phyloP scores from a whole-genome alignment of 2,113 vertebrate genomes.

The Hydropotes inermis region DNA sequence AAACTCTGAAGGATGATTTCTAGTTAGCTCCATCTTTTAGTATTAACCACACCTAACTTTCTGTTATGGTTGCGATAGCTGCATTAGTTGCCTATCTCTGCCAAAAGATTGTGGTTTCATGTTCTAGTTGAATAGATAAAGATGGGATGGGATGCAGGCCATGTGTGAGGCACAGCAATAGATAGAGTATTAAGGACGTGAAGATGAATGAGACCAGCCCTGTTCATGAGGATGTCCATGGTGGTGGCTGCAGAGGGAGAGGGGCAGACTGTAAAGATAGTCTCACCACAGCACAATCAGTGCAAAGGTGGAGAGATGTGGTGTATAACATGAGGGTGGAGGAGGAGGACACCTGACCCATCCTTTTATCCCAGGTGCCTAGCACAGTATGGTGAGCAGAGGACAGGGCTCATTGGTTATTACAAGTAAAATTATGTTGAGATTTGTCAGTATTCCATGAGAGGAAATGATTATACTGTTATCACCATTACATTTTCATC shows the following conservation, averaged over 20 bases:
- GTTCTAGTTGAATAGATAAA: neutral
- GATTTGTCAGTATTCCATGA: neutral
- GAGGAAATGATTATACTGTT: neutral
- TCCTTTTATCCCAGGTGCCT: neutral
- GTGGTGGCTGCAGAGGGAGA: neutral
- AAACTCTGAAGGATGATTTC: neutral
- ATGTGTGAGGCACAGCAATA: neutral
- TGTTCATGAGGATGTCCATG: neutral
- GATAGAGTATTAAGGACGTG: neutral
- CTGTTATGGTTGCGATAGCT: neutral
- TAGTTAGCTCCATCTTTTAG: neutral
- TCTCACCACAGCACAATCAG: neutral
- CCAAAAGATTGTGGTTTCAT: neutral
- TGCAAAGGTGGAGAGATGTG: neutral
- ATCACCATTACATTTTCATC: neutral
- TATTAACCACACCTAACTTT: neutral
- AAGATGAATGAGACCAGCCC: neutral
- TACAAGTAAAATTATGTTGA: neutral
- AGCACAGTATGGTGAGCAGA: neutral
- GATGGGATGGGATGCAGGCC: neutral
- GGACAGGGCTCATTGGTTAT: neutral
- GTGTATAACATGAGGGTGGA: accelerated
- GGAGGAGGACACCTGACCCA: neutral
- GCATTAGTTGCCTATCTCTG: neutral
- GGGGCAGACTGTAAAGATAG: neutral